phyloP scores from a whole-genome alignment of 2,797 vertebrate genomes.

The Balearica regulorum region DNA sequence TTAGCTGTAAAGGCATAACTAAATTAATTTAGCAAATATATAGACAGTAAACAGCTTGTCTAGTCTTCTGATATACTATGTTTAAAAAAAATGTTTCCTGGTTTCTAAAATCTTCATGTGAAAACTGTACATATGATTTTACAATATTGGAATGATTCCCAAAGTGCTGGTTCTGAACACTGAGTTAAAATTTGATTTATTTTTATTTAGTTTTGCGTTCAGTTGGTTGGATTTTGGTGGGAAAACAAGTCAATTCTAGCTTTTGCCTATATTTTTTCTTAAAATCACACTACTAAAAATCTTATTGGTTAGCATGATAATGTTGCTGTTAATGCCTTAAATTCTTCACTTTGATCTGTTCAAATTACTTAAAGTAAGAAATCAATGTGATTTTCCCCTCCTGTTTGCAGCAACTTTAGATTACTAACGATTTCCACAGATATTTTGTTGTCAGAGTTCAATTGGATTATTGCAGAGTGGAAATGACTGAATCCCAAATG shows the following conservation, averaged over 20 bases:
- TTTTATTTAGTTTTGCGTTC: neutral
- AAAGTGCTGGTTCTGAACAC: neutral
- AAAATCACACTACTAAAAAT: neutral
- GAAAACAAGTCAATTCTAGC: neutral
- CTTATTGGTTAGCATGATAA: neutral
- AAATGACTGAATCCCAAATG: neutral
- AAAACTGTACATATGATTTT: neutral
- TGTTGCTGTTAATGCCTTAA: neutral
- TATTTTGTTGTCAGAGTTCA: neutral
- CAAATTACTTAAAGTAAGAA: neutral
- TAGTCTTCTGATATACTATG: neutral
- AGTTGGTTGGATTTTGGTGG: neutral
- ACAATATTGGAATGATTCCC: neutral
- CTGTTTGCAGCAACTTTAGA: neutral
- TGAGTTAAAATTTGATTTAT: neutral
- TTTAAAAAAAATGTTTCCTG: neutral
- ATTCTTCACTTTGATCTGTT: neutral
- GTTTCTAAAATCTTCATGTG: neutral
- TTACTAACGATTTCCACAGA: neutral
- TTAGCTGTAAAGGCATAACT: neutral
- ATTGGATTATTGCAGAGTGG: neutral
- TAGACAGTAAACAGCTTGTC: neutral
- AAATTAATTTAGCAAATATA: neutral
- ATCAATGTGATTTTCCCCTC: neutral
- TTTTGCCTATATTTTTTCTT: neutral